Evolutionary conservation across 1,140 invertebrate species (phyloP).

Genomic region (Delia radicum): DNA sequence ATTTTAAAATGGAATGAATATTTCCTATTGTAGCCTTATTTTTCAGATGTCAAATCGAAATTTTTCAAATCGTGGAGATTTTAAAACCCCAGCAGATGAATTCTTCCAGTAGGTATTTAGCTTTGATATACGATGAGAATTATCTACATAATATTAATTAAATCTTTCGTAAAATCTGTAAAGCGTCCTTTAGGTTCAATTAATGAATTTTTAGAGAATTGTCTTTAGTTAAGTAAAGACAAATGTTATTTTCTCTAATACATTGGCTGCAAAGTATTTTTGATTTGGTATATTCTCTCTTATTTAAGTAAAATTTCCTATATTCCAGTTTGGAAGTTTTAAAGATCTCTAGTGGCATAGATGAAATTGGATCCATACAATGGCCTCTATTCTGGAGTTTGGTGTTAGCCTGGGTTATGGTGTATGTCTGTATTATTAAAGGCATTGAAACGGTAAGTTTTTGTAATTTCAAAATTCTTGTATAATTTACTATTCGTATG

Average conservation of each 20-base stretch:
- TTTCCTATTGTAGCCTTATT: neutral
- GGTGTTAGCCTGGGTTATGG: constrained; percentile 71
- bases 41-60: constrained; percentile 26
- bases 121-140: too few relatives aligned
- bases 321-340: constrained; percentile 67
- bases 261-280: neutral
- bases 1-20: neutral
- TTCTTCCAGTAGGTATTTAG: constrained; percentile 84
- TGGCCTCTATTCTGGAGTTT: constrained; percentile 73
- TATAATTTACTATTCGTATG: neutral
- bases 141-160: too few relatives aligned
- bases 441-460: constrained; percentile 74
- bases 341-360: constrained; percentile 65
- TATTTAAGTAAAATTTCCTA: neutral
- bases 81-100: constrained; percentile 75
- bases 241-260: too few relatives aligned
- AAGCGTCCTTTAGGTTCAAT: too few relatives aligned
- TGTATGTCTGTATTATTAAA: constrained; percentile 78
- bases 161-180: too few relatives aligned
- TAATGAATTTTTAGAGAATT: too few relatives aligned
- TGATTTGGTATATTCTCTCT: constrained; percentile 7
- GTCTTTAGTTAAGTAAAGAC: too few relatives aligned
- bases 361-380: constrained; percentile 69
- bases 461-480: neutral
- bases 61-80: constrained; percentile 32